Evolutionary conservation across 2,888 invertebrate species (phyloP), one percentile per base, ranked within the genome.

Genomic region (Cartodere bifasciata): DNA sequence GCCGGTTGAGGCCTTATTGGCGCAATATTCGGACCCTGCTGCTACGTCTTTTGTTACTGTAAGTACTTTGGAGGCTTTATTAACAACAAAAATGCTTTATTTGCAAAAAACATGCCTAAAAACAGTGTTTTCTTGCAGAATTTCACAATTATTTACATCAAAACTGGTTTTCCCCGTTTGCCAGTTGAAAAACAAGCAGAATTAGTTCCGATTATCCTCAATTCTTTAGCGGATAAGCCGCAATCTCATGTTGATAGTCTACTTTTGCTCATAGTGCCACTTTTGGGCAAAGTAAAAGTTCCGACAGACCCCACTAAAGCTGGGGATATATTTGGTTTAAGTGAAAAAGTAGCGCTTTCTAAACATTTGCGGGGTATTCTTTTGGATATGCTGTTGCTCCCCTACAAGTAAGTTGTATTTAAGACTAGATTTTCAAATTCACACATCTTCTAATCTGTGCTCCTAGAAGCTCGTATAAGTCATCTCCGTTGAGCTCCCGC

Each of bases 81-180:
- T 29, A 20, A 13, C 4, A 13, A 15, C 3, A 10, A n/a, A 13
- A 23, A 28, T 15, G 15, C 13, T 17, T 7, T 30, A 12, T 13
- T 4, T 13, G 13, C 10, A n/a, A 17, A 29, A 12, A 23, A 27
- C 14, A 9, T 23, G 9, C 4, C 13, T n/a, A 14, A 20, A 16
- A 9, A 9, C 24, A 9, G 6, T 23, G 13, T 4, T 31, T 23
- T n/a, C n/a, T 69, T 70, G 12, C 65, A 90, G 81, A 94, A 94
- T 59, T 92, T 94, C 54, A 75, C 87, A 7, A 85, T 92, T 33
- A 86, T 94, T 47, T 94, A 92, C 55, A 80, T 94, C 38, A 88
- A 86, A 52, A 72, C 88, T 72, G 92, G 92, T 5, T 92, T 75
- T 61, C 87, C 90, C 1, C 68, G 92, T 30, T 61, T 91, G 45